Conservation (phyloP, 2,888 invertebrate species). For the Parascotia fuliginaria region DNA sequence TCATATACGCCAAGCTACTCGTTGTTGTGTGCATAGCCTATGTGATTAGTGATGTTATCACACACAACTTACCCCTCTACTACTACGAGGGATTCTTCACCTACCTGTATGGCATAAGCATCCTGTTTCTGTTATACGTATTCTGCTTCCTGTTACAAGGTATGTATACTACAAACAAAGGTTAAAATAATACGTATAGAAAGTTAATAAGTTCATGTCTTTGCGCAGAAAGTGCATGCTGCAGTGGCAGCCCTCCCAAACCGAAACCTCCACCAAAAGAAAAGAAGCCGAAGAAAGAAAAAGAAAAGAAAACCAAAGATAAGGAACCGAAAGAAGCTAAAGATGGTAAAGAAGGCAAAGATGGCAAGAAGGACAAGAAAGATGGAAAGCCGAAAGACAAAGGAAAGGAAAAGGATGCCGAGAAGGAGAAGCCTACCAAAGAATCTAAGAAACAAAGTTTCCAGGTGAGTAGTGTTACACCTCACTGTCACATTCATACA, state of each 20-base stretch:
- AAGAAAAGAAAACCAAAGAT: constrained; percentile 87
- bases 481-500: constrained; percentile 39
- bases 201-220: not conserved
- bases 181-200: not conserved
- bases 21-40: constrained; percentile 97
- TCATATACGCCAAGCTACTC: constrained; percentile 97
- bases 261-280: constrained; percentile 88
- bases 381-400: constrained; percentile 84
- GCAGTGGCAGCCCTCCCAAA: constrained; percentile 89
- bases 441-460: constrained; percentile 88
- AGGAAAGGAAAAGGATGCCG: constrained; percentile 86
- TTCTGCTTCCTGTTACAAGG: constrained; percentile 97
- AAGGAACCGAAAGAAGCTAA: constrained; percentile 84
- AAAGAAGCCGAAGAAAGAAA: constrained; percentile 89
- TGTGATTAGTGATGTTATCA: constrained; percentile 97
- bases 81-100: constrained; percentile 98
- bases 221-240: constrained; percentile 91
- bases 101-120: constrained; percentile 96
- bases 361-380: constrained; percentile 84
- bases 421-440: constrained; percentile 86
- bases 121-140: constrained; percentile 96
- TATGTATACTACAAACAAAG: constrained; percentile 50
- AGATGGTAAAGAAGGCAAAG: constrained; percentile 82
- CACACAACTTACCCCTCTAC: constrained; percentile 95
- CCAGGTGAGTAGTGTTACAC: constrained; percentile 80